Conservation (phyloP, 2,888 invertebrate species). For the Leucophora obtusa region DNA sequence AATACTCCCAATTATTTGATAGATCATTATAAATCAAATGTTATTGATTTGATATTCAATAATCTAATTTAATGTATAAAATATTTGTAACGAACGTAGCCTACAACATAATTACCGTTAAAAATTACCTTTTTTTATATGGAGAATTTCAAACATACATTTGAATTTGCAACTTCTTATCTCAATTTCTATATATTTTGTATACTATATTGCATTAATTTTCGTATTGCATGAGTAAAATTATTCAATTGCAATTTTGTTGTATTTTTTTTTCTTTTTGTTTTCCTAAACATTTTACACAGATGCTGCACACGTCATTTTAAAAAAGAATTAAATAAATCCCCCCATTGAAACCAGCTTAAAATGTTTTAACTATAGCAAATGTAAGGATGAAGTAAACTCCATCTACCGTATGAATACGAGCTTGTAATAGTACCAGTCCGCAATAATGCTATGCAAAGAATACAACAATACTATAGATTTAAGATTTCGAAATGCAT, state of each 20-base stretch:
- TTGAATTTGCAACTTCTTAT: neutral
- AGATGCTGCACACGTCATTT: conserved; percentile 58
- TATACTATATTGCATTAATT: conserved; percentile 25
- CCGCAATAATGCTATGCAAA: conserved; percentile 48
- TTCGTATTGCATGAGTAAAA: conserved; percentile 45
- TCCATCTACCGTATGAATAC: conserved; percentile 8
- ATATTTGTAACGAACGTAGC: conserved; percentile 7
- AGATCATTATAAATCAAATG: neutral
- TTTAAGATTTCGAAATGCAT: conserved; percentile 55
- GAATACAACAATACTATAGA: conserved; percentile 44
- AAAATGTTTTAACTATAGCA: conserved; percentile 13
- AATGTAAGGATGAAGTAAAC: conserved; percentile 5
- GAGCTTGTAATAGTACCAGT: conserved; percentile 5
- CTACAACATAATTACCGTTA: conserved; percentile 38
- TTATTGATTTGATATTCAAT: conserved; percentile 27
- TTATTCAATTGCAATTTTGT: conserved; percentile 52
- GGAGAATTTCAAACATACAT: neutral
- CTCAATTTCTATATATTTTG: conserved; percentile 15
- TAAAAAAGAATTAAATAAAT: conserved; percentile 51
- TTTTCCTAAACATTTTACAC: conserved; percentile 49
- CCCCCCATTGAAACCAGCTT: conserved; percentile 38
- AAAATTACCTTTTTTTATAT: conserved; percentile 28
- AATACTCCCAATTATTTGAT: no score
- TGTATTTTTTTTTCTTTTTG: conserved; percentile 3
- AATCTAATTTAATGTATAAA: conserved; percentile 6